Base-by-base conservation (phyloP, 2,797 vertebrate genomes). In the Pangasius sanitwongsei region DNA sequence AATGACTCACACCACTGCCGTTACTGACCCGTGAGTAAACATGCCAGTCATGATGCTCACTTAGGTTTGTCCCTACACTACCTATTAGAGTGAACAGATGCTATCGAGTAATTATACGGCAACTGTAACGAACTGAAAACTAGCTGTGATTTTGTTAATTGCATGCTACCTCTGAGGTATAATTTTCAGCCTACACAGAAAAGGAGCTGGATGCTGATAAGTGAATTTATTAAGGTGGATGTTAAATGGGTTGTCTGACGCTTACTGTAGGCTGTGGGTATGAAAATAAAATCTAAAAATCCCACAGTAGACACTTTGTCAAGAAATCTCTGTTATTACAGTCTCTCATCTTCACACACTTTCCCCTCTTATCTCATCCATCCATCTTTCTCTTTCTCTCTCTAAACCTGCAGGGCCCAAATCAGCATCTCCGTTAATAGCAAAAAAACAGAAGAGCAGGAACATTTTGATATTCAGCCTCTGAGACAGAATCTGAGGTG, bases 381-480 rank as follows among this genome's bases (percentile, higher is more conserved):
- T 70, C 63, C 65, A 34, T 57, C 84, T 72, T 86, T 86, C 65
- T 20, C 53, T 70, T 83, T 87, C 67, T 65, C 44, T 55, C 50
- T 84, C 61, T 23, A 74, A 37, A 20, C 41, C 69, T 59, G 86
- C 78, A 20, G 15, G 63, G 86, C 23, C 31, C 86, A 55, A 80
- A 87, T 87, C 81, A 85, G 70, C 81, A 84, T 88, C 53, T 50
- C 80, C 89, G 92, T 93, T 69, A 82, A 89, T 89, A 87, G 78
- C 13, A 28, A 18, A 88, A 92, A 50, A 13, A n/a, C 28, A 87
- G 34, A 72, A 83, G 70, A 93, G 87, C 81, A 87, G 77, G 70
- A 89, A 88, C 65, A 72, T 91, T 90, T 93, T 94, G 89, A 92
- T 92, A 94, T 94, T 93, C 92, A 85, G 48, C 57, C 69, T 75